Evolutionary conservation across 2,113 vertebrate genomes (phyloP).

Genomic region (Oncorhynchus mykiss): DNA sequence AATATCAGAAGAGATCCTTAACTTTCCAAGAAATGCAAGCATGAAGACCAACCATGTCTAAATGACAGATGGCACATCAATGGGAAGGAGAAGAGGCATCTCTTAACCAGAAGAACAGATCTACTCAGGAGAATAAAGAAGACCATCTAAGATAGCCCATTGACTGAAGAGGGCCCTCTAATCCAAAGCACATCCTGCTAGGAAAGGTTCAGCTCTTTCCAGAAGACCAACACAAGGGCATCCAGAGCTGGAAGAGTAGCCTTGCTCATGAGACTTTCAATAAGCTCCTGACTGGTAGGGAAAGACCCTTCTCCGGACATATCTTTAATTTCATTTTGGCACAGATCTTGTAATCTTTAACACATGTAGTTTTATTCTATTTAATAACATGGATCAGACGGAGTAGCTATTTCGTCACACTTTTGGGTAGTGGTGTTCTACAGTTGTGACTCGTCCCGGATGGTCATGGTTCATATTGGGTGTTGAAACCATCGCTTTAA

Average conservation of each 20-base stretch:
- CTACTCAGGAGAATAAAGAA: not conserved
- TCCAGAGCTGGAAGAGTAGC: not conserved
- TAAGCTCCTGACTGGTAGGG: not conserved
- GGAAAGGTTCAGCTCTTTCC: not conserved
- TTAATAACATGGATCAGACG: not conserved
- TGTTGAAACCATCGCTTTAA: slow-evolving; percentile 25
- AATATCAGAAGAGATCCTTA: too few relatives aligned
- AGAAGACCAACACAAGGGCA: not conserved
- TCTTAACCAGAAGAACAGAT: not conserved
- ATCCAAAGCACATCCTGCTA: not conserved
- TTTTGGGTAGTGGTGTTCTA: not conserved
- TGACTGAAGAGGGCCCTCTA: not conserved
- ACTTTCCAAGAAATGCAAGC: not conserved
- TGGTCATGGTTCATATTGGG: slow-evolving; percentile 58
- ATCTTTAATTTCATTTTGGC: not conserved
- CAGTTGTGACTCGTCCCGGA: slow-evolving; percentile 30
- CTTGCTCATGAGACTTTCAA: slow-evolving; percentile 7
- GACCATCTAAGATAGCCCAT: not conserved
- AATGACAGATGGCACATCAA: not conserved
- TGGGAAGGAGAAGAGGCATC: not conserved
- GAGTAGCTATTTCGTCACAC: not conserved
- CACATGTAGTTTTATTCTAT: not conserved
- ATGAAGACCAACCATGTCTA: slow-evolving; percentile 5
- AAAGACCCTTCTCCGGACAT: not conserved
- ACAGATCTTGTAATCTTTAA: not conserved